phyloP scores from a whole-genome alignment of 2,113 vertebrate genomes.

The Gambusia holbrooki region DNA sequence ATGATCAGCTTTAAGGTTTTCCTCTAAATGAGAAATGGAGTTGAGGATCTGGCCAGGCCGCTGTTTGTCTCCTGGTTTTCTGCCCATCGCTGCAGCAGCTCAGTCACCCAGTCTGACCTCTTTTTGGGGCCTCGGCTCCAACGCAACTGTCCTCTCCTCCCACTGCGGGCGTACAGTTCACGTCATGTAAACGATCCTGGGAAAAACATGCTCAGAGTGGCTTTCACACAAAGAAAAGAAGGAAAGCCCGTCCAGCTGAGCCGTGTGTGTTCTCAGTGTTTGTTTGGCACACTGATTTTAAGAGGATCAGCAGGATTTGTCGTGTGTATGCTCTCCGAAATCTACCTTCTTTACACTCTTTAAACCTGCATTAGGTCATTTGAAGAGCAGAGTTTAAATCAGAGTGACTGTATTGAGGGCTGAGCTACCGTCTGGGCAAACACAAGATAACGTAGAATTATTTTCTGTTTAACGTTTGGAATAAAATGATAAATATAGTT shows the following conservation, averaged over 20 bases:
- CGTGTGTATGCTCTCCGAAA: not conserved
- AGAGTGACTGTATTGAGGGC: not conserved
- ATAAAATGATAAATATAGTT: not conserved
- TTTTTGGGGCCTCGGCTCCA: conserved; percentile 57
- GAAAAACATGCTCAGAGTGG: conserved; percentile 9
- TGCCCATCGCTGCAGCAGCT: not conserved
- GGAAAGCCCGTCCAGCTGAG: not conserved
- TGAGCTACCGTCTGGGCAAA: not conserved
- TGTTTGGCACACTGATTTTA: not conserved
- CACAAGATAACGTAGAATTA: not conserved
- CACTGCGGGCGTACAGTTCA: conserved; percentile 31
- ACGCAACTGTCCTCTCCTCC: conserved; percentile 45
- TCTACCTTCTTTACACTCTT: not conserved
- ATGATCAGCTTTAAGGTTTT: no score
- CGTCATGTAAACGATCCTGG: conserved; percentile 47
- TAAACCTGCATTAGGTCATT: not conserved
- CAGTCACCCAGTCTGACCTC: conserved; percentile 23
- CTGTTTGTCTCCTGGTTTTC: no score
- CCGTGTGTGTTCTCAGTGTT: not conserved
- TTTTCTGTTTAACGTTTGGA: not conserved
- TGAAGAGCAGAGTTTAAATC: not conserved
- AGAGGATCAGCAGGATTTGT: not conserved
- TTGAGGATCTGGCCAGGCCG: not conserved
- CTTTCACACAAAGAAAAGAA: conserved; percentile 1
- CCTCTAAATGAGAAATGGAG: no score